phyloP scores from a whole-genome alignment of 2,113 vertebrate species.

The Cyphomyrus plagiostoma region DNA sequence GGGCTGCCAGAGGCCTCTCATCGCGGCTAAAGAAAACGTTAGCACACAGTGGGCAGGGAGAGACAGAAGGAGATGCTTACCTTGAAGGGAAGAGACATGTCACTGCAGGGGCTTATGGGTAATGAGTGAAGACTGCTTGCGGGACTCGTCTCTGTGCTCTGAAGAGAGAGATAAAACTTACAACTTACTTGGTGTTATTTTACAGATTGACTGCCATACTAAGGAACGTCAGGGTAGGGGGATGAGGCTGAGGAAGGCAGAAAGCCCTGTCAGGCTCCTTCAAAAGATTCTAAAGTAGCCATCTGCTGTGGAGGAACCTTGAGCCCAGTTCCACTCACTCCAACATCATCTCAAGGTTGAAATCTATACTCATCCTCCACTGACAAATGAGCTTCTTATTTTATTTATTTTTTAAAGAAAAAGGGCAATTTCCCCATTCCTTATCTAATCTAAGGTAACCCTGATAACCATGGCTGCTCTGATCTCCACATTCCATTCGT shows the following conservation, averaged over 20 bases:
- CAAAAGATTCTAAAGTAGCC: neutral
- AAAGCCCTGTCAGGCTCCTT: neutral
- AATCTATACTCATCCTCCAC: neutral
- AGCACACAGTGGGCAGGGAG: neutral
- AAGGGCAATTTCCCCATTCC: neutral
- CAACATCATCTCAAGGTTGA: neutral
- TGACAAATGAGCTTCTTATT: neutral
- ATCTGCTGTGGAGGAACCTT: neutral
- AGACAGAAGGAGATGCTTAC: constrained; percentile 55
- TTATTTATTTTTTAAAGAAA: neutral
- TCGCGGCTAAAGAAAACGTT: neutral
- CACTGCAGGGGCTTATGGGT: constrained; percentile 86
- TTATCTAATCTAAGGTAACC: neutral
- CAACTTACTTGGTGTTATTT: neutral
- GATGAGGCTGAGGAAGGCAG: neutral
- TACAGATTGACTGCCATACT: neutral
- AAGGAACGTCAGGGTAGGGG: neutral
- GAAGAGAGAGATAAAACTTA: constrained; percentile 42
- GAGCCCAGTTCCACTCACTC: neutral
- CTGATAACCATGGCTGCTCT: neutral
- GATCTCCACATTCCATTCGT: neutral
- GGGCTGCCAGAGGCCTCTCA: neutral
- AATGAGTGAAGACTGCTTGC: constrained; percentile 87
- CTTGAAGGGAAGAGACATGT: constrained; percentile 82
- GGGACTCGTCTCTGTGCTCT: constrained; percentile 89